Evolutionary conservation across 2,888 invertebrate species (phyloP).

Genomic region (Calameuta idolon): DNA sequence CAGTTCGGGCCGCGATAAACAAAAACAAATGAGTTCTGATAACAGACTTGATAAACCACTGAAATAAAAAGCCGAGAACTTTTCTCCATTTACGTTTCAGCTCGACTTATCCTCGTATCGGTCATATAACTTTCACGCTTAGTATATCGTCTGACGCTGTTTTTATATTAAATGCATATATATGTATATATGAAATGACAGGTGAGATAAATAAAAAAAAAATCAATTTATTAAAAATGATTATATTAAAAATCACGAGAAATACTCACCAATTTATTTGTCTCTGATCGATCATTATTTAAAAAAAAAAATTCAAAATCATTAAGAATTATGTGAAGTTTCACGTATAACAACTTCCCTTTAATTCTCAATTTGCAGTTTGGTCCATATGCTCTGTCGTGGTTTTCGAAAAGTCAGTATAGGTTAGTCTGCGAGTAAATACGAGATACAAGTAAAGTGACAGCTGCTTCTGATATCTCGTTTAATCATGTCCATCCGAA

Average conservation of each 20-base stretch:
- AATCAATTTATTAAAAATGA: neutral
- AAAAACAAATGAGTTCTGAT: constrained; percentile 62
- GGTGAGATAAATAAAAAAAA: neutral
- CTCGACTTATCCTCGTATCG: neutral
- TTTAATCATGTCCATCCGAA: neutral
- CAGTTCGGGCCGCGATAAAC: constrained; percentile 52
- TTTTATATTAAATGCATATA: neutral
- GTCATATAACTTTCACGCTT: neutral
- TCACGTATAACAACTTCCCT: neutral
- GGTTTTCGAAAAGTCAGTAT: neutral
- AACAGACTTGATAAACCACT: constrained; percentile 42
- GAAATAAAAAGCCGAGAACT: constrained; percentile 45
- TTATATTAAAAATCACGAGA: neutral
- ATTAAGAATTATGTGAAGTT: neutral
- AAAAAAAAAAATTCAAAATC: no score
- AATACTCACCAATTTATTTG: no score
- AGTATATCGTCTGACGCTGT: neutral
- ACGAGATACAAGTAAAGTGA: neutral
- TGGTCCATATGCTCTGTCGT: neutral
- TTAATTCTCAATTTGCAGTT: neutral
- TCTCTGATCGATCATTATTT: no score
- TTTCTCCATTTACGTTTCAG: constrained; percentile 23
- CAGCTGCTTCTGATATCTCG: neutral
- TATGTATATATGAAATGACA: neutral
- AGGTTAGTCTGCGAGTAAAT: neutral